Percentiles rank a stretch among this genome's conserved stretches.
These are phyloP conservation scores for Torymus auratus DNA, from an alignment of 2,888 invertebrate species.

Conservation along the genomic window DNA sequence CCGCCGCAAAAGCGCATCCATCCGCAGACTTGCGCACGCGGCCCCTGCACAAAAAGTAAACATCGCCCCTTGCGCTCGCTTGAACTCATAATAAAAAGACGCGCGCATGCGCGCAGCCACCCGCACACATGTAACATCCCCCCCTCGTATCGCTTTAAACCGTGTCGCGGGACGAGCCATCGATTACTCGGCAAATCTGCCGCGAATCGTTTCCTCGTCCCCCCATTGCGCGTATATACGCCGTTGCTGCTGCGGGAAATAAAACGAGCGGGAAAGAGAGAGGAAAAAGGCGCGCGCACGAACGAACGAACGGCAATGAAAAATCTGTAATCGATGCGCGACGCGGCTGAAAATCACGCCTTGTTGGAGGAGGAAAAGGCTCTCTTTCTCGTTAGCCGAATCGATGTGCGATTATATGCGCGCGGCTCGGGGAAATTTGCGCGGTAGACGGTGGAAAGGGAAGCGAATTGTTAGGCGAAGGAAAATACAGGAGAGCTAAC, in stretches of 20 bases:
- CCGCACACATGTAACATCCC: no score
- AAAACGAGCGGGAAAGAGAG: conserved; percentile 32
- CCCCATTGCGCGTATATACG: not conserved
- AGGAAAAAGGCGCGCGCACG: conserved; percentile 9
- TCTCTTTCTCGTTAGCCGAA: conserved; percentile 2
- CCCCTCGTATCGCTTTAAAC: conserved; percentile 30
- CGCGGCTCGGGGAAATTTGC: no score
- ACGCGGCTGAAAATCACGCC: conserved; percentile 42
- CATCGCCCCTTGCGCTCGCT: no score
- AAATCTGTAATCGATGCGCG: conserved; percentile 55
- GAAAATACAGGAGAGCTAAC: no score
- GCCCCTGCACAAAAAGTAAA: no score
- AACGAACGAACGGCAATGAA: conserved; percentile 38
- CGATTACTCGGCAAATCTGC: conserved; percentile 52
- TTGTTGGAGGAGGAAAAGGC: conserved; percentile 14
- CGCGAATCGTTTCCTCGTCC: conserved; percentile 33
- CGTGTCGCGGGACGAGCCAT: conserved; percentile 43
- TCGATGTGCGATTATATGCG: not conserved
- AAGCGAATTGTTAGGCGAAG: no score
- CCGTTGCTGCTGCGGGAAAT: conserved; percentile 25
- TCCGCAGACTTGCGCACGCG: no score
- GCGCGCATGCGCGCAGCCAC: not conserved
- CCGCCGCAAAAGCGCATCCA: no score
- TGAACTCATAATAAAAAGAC: not conserved
- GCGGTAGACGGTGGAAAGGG: no score